Conservation (phyloP, 2,797 vertebrate species). For the Tapera naevia region DNA sequence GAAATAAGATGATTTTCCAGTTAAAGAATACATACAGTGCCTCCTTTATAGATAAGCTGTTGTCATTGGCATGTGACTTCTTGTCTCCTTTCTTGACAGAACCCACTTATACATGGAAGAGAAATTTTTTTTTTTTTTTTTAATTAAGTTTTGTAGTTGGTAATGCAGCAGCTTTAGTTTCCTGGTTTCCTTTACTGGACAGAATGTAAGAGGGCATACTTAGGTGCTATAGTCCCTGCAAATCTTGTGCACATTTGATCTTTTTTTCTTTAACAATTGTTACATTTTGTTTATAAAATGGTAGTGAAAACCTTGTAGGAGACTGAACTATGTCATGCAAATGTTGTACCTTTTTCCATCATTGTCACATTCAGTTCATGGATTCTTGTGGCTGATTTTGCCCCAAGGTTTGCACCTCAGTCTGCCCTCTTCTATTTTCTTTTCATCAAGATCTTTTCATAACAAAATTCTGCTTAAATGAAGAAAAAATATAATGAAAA, state of each 20-base stretch:
- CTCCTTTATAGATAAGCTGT: background rate
- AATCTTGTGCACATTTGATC: background rate
- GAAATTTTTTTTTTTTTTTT: background rate
- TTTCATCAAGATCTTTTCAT: background rate
- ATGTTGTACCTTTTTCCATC: background rate
- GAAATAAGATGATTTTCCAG: background rate
- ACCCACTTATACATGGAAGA: background rate
- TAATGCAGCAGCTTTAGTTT: background rate
- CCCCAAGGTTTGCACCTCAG: background rate
- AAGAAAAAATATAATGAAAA: background rate
- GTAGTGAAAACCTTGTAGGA: background rate
- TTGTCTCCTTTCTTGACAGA: background rate
- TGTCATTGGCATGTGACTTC: background rate
- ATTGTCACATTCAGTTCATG: background rate
- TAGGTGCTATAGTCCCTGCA: background rate
- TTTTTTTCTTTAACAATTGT: background rate
- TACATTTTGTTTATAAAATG: background rate
- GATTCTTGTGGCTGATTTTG: constrained; percentile 3
- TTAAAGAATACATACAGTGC: background rate
- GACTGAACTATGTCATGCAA: background rate
- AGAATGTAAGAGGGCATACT: background rate
- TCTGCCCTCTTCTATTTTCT: background rate
- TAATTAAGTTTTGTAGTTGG: background rate
- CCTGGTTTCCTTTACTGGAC: background rate
- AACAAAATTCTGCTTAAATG: background rate